Conservation (phyloP, 2,113 vertebrate genomes). For the Anarhynchus alexandrinus region DNA sequence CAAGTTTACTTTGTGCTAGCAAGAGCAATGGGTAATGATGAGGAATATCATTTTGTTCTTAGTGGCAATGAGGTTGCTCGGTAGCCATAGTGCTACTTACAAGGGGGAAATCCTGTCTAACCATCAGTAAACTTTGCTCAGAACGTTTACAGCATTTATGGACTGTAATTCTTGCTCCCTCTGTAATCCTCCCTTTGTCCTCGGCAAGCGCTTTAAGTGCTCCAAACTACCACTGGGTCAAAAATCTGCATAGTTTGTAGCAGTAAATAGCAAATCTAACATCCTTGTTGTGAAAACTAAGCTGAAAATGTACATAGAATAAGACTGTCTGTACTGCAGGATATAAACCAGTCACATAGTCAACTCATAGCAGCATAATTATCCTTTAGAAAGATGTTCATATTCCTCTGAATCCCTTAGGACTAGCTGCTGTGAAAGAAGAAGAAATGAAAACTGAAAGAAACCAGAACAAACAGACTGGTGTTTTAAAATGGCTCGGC, state of each 20-base stretch:
- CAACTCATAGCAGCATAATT: not conserved
- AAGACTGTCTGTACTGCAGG: not conserved
- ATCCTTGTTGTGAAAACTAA: not conserved
- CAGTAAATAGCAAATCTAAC: not conserved
- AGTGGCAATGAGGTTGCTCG: not conserved
- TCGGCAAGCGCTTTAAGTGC: not conserved
- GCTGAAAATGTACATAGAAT: not conserved
- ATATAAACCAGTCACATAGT: not conserved
- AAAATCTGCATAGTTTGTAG: not conserved
- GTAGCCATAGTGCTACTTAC: not conserved
- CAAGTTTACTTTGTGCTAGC: not conserved
- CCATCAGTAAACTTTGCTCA: not conserved
- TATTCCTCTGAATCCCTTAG: not conserved
- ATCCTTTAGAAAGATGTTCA: not conserved
- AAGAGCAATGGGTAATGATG: not conserved
- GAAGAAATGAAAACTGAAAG: not conserved
- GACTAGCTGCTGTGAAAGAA: not conserved
- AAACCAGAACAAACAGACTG: not conserved
- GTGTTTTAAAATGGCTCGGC: not conserved
- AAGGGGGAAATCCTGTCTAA: not conserved
- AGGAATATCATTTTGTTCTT: not conserved
- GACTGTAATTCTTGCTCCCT: not conserved
- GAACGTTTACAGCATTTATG: not conserved
- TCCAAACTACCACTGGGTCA: not conserved
- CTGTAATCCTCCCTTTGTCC: not conserved